Percentiles rank a stretch among this genome's conserved stretches.
phyloP scores from a whole-genome alignment of 2,797 vertebrate species.

The Tragelaphus oryx region DNA sequence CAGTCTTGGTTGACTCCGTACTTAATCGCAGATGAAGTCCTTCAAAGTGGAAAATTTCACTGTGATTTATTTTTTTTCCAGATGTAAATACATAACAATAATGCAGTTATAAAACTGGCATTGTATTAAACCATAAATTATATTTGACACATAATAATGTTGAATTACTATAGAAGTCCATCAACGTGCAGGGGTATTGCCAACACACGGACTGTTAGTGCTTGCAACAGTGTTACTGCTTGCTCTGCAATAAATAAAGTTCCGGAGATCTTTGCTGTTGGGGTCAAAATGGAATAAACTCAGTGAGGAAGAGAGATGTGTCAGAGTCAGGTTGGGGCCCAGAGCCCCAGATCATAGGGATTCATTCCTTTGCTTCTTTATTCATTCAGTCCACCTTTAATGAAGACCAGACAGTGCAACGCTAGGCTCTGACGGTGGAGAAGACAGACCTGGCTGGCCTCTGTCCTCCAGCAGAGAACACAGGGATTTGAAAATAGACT shows the following conservation, averaged over 20 bases:
- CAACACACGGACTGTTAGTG: neutral
- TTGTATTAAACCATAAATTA: slow-evolving; percentile 76
- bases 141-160: slow-evolving; percentile 75
- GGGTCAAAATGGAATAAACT: neutral
- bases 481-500: neutral
- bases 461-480: neutral
- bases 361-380: neutral
- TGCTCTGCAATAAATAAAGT: neutral
- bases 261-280: neutral
- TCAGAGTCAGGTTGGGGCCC: neutral
- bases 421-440: neutral
- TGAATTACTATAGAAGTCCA: slow-evolving; percentile 72
- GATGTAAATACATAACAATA: slow-evolving; percentile 75
- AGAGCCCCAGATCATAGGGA: neutral
- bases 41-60: slow-evolving; percentile 64
- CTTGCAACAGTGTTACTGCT: neutral
- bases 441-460: neutral
- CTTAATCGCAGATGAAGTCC: slow-evolving; percentile 53
- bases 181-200: slow-evolving; percentile 40
- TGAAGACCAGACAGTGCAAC: neutral
- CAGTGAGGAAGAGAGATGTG: neutral
- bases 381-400: neutral
- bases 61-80: slow-evolving; percentile 71
- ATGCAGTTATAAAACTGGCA: slow-evolving; percentile 71
- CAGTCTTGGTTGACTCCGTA: neutral